Evolutionary conservation across 1,140 invertebrate genomes (phyloP).

Genomic region (Pogonomyrmex californicus): DNA sequence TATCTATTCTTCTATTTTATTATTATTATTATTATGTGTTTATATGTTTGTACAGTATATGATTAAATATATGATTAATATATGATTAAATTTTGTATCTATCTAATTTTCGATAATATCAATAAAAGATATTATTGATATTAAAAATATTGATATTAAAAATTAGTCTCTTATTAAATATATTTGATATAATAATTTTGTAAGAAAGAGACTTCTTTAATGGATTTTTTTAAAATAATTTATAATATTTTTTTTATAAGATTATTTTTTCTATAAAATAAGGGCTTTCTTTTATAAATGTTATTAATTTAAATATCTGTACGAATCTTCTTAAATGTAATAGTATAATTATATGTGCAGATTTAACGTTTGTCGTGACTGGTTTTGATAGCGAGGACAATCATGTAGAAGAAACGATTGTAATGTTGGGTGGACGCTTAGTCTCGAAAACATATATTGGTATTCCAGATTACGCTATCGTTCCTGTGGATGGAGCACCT

Average conservation of each 20-base stretch:
- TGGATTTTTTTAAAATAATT: neutral
- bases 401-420: conserved; percentile 83
- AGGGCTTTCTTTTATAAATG: neutral
- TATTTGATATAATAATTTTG: neutral
- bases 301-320: neutral
- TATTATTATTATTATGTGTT: no score
- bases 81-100: no score
- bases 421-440: conserved; percentile 85
- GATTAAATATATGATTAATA: no score
- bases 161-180: neutral
- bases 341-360: conserved; percentile 69
- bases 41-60: no score
- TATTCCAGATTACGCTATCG: conserved; percentile 88
- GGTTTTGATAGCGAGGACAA: conserved; percentile 85
- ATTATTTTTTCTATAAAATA: neutral
- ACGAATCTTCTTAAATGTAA: conserved; percentile 17
- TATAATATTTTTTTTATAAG: neutral
- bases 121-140: neutral
- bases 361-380: conserved; percentile 84
- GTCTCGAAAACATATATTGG: conserved; percentile 84
- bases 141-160: neutral
- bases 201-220: neutral
- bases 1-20: no score
- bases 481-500: conserved; percentile 83
- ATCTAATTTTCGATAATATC: no score